These are phyloP conservation scores for Ophion slaviceki DNA, from an alignment of 2,888 invertebrate species.

Conservation along the genomic window DNA sequence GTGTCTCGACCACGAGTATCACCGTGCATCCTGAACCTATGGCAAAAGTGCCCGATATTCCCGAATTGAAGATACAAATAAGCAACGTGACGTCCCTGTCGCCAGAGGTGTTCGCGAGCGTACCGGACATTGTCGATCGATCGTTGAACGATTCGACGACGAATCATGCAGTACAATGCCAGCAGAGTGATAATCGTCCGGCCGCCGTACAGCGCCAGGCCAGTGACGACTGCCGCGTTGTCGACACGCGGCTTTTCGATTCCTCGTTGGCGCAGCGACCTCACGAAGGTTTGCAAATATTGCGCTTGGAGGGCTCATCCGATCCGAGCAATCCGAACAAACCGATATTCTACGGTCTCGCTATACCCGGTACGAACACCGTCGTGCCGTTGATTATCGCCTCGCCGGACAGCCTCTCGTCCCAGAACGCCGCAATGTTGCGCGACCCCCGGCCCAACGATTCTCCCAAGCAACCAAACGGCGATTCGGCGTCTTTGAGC, in stretches of 20 bases:
- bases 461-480: background rate
- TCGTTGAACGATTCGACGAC: conserved; percentile 9
- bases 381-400: conserved; percentile 52
- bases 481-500: background rate
- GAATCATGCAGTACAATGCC: background rate
- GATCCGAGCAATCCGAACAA: conserved; percentile 8
- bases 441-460: background rate
- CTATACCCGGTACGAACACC: conserved; percentile 59
- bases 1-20: background rate
- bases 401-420: background rate
- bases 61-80: conserved; percentile 75
- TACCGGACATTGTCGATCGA: conserved; percentile 44
- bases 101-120: conserved; percentile 72
- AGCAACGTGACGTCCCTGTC: conserved; percentile 76
- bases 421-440: background rate
- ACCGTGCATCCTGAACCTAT: conserved; percentile 10
- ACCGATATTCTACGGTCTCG: conserved; percentile 48
- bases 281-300: conserved; percentile 42
- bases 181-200: background rate
- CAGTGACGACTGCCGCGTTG: background rate
- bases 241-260: background rate
- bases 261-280: background rate
- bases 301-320: conserved; percentile 38
- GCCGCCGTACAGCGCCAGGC: background rate
- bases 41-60: background rate